Conservation (phyloP, 2,888 invertebrate species). For the Eristalis intricaria region DNA sequence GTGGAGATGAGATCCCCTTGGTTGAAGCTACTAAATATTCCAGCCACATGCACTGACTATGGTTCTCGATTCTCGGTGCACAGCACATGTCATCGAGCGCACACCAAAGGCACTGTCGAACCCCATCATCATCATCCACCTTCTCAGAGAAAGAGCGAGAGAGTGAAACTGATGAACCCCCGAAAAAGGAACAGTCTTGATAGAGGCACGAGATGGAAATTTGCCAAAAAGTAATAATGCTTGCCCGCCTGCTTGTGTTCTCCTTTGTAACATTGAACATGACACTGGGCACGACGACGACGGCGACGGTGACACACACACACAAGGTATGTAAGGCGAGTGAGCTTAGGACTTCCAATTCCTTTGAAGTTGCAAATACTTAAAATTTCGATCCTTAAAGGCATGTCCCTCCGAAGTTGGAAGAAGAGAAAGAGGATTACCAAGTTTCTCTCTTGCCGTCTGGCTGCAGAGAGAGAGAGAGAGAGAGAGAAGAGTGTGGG, state of each 20-base stretch:
- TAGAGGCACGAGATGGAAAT: conserved; percentile 64
- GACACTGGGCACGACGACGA: neutral
- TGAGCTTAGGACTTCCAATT: neutral
- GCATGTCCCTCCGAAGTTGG: conserved; percentile 29
- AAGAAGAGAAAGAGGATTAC: conserved; percentile 27
- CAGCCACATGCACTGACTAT: conserved; percentile 55
- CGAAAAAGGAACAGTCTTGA: neutral
- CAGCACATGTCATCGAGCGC: conserved; percentile 4
- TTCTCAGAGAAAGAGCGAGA: neutral
- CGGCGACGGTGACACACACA: neutral
- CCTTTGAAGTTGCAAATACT: conserved; percentile 21
- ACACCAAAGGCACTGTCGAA: conserved; percentile 4
- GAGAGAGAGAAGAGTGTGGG: neutral
- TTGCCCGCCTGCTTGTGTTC: too few relatives aligned
- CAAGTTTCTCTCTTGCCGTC: conserved; percentile 5
- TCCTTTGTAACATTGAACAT: neutral
- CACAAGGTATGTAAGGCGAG: neutral
- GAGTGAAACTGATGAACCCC: conserved; percentile 34
- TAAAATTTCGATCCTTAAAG: conserved; percentile 56
- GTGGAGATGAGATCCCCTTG: neutral
- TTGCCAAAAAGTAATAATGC: conserved; percentile 67
- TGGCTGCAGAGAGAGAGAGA: neutral
- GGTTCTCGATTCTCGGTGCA: conserved; percentile 27
- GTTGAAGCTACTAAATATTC: conserved; percentile 67
- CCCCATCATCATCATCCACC: neutral